phyloP scores from a whole-genome alignment of 2,113 vertebrate genomes.

The Equus quagga region DNA sequence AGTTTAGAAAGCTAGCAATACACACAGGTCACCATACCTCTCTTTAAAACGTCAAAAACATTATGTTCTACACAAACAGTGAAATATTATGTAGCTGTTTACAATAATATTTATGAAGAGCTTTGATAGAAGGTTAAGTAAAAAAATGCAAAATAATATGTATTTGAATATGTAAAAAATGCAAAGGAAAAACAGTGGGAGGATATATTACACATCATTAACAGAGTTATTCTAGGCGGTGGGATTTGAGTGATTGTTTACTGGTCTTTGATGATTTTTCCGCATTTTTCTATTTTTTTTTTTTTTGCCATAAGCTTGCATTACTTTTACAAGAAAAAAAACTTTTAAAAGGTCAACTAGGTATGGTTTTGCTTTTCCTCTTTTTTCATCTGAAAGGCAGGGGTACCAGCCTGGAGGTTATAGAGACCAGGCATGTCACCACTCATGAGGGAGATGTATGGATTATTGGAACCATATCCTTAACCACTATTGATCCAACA shows the following conservation, averaged over 20 bases:
- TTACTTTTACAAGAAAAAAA: neutral
- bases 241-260: neutral
- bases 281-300: neutral
- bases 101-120: neutral
- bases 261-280: neutral
- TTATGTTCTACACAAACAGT: neutral
- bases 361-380: neutral
- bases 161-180: neutral
- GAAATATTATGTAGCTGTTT: neutral
- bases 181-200: neutral
- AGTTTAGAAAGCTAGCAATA: neutral
- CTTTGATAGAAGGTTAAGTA: neutral
- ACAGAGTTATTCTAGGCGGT: neutral
- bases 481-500: neutral
- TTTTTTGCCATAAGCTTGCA: neutral
- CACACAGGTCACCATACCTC: neutral
- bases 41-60: neutral
- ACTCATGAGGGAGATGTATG: neutral
- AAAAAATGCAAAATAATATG: neutral
- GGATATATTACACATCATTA: neutral
- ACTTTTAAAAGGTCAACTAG: neutral
- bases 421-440: neutral
- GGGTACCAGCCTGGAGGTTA: neutral
- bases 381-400: neutral
- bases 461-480: neutral